Evolutionary conservation across 2,888 invertebrate genomes (phyloP).

Genomic region (Hoplodrina ambigua): DNA sequence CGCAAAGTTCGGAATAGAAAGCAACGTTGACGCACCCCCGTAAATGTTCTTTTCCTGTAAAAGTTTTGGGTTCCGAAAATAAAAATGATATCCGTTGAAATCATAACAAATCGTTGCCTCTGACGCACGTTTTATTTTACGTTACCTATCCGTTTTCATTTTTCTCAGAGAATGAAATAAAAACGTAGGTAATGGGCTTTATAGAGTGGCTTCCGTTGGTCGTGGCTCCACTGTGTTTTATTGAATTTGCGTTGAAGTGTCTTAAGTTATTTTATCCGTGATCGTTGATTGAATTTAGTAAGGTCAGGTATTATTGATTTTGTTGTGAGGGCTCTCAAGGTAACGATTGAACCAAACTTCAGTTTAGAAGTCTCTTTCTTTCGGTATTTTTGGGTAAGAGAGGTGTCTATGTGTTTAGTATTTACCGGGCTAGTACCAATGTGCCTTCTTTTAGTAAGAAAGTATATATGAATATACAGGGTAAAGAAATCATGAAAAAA

Average conservation of each 20-base stretch:
- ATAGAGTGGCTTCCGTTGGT: background rate
- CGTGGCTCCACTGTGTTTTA: conserved; percentile 9
- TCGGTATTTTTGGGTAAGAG: too few relatives aligned
- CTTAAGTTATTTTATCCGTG: background rate
- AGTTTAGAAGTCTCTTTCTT: background rate
- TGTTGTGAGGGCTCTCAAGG: background rate
- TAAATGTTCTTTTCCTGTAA: conserved; percentile 57
- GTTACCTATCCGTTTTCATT: conserved; percentile 33
- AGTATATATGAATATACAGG: too few relatives aligned
- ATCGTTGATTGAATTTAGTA: conserved; percentile 4
- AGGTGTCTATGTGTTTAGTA: too few relatives aligned
- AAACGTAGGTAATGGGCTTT: conserved; percentile 7
- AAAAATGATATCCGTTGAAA: conserved; percentile 45
- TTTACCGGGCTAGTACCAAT: too few relatives aligned
- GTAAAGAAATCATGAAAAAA: too few relatives aligned
- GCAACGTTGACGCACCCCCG: conserved; percentile 53
- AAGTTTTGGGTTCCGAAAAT: conserved; percentile 48
- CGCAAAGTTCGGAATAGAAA: conserved; percentile 37
- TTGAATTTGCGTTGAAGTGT: conserved; percentile 27
- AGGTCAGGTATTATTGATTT: conserved; percentile 9
- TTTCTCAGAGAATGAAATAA: conserved; percentile 24
- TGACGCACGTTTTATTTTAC: conserved; percentile 17
- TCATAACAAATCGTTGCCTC: conserved; percentile 49
- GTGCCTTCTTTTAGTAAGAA: too few relatives aligned
- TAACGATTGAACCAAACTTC: background rate